Evolutionary conservation across 2,797 vertebrate species (phyloP).

Genomic region (Remorina albescens): DNA sequence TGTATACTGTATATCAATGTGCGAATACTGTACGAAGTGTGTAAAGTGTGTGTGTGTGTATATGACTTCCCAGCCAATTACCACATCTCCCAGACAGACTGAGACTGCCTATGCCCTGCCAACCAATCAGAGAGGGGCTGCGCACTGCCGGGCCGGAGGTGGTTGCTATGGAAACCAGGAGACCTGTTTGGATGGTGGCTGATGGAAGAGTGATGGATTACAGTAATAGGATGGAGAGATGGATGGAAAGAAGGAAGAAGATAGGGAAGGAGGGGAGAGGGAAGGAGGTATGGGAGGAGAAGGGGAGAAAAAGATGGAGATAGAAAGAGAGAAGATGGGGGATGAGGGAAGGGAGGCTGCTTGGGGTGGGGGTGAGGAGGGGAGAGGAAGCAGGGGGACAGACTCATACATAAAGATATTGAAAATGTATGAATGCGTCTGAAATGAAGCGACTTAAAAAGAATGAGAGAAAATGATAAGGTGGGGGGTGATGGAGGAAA

Average conservation of each 20-base stretch:
- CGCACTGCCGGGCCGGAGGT: slow-evolving; percentile 82
- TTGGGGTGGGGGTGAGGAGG: slow-evolving; percentile 29
- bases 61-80: slow-evolving; percentile 87
- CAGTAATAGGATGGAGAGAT: slow-evolving; percentile 87
- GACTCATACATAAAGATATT: slow-evolving; percentile 90
- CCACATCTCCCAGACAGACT: slow-evolving; percentile 88
- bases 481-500: slow-evolving; percentile 37
- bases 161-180: slow-evolving; percentile 88
- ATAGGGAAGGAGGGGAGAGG: slow-evolving; percentile 39
- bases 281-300: slow-evolving; percentile 17
- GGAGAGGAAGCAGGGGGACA: slow-evolving; percentile 39
- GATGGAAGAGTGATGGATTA: slow-evolving; percentile 90
- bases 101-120: slow-evolving; percentile 83
- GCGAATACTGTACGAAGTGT: slow-evolving; percentile 61
- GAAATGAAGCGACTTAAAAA: slow-evolving; percentile 83
- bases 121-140: slow-evolving; percentile 85
- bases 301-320: slow-evolving; percentile 56
- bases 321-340: slow-evolving; percentile 26
- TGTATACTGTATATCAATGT: slow-evolving; percentile 50
- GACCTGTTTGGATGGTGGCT: slow-evolving; percentile 87
- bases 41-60: slow-evolving; percentile 45
- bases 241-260: slow-evolving; percentile 49
- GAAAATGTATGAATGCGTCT: slow-evolving; percentile 88
- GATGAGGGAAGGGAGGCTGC: slow-evolving; percentile 45
- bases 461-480: slow-evolving; percentile 72